Percentiles rank a stretch among this genome's conserved stretches.
phyloP scores from a whole-genome alignment of 1,140 invertebrate species.

The Drosophila sulfurigaster region DNA sequence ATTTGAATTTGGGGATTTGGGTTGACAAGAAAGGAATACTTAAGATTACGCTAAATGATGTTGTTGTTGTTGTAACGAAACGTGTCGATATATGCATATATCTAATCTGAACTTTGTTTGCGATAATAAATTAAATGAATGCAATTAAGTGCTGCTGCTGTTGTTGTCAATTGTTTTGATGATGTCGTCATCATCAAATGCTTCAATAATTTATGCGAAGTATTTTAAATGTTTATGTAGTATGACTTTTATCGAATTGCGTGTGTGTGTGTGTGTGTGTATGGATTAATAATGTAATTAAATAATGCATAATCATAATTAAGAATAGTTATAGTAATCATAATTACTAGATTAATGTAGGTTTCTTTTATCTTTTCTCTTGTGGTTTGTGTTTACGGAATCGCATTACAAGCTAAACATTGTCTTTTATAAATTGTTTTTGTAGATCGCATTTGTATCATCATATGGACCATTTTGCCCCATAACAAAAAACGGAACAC shows the following conservation, averaged over 20 bases:
- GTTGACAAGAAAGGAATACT: constrained; percentile 6
- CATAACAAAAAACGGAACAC: constrained; percentile 16
- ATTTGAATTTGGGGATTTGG: constrained; percentile 1
- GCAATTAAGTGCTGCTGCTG: constrained; percentile 14
- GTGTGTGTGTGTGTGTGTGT: constrained; percentile 31
- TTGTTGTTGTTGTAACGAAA: constrained; percentile 18
- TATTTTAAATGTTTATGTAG: constrained; percentile 17
- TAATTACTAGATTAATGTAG: constrained; percentile 39
- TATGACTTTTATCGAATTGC: constrained; percentile 70
- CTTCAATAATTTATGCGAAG: constrained; percentile 30
- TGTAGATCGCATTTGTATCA: constrained; percentile 24
- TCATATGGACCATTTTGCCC: constrained; percentile 10
- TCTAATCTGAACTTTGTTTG: constrained; percentile 5
- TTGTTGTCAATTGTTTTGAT: constrained; percentile 2
- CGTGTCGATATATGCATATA: constrained; percentile 11
- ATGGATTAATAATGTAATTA: constrained; percentile 35
- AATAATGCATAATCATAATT: constrained; percentile 17
- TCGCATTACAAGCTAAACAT: constrained; percentile 66
- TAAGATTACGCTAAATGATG: constrained; percentile 2
- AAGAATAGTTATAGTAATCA: constrained; percentile 26
- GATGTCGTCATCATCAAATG: constrained; percentile 22
- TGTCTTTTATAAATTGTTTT: constrained; percentile 75
- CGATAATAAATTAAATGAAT: constrained; percentile 48
- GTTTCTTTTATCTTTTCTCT: constrained; percentile 11
- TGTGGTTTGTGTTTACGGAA: constrained; percentile 41